Percentiles rank a stretch among this genome's conserved stretches.
Conservation (phyloP, 1,140 invertebrate genomes). For the Drosophila ercepeae region DNA sequence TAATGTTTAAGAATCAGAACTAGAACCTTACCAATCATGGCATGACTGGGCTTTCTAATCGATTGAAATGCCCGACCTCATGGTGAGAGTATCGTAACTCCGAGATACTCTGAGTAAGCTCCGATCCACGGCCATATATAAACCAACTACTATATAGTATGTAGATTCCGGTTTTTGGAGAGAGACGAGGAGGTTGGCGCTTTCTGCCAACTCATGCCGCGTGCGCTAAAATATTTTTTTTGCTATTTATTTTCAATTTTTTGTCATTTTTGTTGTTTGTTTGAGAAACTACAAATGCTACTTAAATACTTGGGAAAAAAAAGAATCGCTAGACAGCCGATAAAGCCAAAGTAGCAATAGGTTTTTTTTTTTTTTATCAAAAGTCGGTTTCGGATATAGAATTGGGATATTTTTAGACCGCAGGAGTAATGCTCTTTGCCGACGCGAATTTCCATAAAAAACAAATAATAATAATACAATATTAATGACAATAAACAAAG, state of each 20-base stretch:
- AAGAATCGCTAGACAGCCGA: not conserved
- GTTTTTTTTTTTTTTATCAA: no score
- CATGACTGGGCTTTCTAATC: not conserved
- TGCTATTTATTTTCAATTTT: constrained; percentile 15
- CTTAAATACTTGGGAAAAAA: not conserved
- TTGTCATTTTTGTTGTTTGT: no score
- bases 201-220: constrained; percentile 61
- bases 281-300: no score
- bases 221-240: constrained; percentile 30
- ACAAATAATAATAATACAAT: not conserved
- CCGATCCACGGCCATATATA: no score
- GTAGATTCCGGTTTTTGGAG: constrained; percentile 36
- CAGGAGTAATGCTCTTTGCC: not conserved
- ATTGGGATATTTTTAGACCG: not conserved
- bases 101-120: constrained; percentile 3
- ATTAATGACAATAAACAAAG: not conserved
- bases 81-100: not conserved
- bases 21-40: not conserved
- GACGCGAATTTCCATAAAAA: not conserved
- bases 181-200: not conserved
- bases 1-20: no score
- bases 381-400: no score
- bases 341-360: constrained; percentile 9
- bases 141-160: not conserved
- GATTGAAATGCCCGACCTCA: not conserved